Base-by-base conservation (phyloP, 2,888 invertebrate species). In the Limnephilus marmoratus region DNA sequence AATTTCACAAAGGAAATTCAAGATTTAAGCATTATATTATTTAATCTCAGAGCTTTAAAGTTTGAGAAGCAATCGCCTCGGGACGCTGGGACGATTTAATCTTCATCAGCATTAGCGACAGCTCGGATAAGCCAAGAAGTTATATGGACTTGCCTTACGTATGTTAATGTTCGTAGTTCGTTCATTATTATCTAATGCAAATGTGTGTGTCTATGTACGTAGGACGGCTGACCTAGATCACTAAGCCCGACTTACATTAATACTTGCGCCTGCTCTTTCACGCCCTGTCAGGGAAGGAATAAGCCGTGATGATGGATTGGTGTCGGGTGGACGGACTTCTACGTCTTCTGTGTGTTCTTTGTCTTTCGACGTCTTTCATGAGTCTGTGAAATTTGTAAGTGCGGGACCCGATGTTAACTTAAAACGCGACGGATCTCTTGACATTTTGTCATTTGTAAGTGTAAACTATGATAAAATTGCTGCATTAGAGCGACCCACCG, bases 171-270 rank as follows among this genome's bases (percentile, higher is more conserved):
- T 37, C 37, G 7, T 37, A 83, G 83, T 37, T 37, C 37, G 82
- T 83, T 1, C 34, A 83, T 83, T 34, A 37, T 34, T 37, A 83
- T 83, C 34, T 37, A 83, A 41, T 83, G 83, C 37, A 83, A 37
- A 83, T 83, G 24, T 83, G 37, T 83, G n/a, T 83, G 37, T 3
- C 9, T 37, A 37, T 3, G 24, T 37, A 37, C 83, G 37, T 83
- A 83, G 83, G 83, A 83, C 83, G 83, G 15, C 31, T 83, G 83
- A 83, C 83, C 83, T 83, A 83, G 83, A 83, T 83, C 83, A 7
- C 9, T 68, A 68, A 68, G 68, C 24, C 68, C 68, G 68, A 24
- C 68, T 68, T 68, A 68, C 68, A 68, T 9, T 24, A 68, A 68
- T 68, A n/a, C 68, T 68, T 68, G 24, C n/a, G 68, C 68, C 68